Evolutionary conservation across 2,113 vertebrate genomes (phyloP).

Genomic region (Pygoscelis adeliae): DNA sequence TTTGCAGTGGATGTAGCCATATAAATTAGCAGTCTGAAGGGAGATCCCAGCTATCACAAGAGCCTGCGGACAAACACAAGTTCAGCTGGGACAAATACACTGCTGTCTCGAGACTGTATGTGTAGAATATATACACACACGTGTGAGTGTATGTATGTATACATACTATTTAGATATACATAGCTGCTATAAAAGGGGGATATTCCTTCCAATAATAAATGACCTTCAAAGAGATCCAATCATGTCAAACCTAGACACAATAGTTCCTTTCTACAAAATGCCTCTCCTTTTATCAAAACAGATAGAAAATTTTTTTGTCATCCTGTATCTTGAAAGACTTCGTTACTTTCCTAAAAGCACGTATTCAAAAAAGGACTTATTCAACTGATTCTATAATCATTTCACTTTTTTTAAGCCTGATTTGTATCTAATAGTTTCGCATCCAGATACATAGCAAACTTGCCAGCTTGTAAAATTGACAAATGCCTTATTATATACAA

Average conservation of each 20-base stretch:
- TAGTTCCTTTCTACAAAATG: background rate
- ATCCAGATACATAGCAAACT: background rate
- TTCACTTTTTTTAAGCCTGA: background rate
- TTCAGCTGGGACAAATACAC: background rate
- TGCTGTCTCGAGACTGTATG: fast-evolving
- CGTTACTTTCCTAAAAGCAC: background rate
- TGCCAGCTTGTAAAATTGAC: background rate
- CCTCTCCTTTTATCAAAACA: background rate
- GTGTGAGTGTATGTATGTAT: fast-evolving
- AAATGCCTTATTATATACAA: background rate
- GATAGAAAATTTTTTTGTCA: background rate
- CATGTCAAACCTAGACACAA: background rate
- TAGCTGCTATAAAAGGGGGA: background rate
- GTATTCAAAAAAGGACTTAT: background rate
- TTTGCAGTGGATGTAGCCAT: conserved; percentile 87
- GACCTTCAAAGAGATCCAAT: background rate
- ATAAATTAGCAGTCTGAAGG: conserved; percentile 87
- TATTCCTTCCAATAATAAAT: background rate
- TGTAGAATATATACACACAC: fast-evolving
- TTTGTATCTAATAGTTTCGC: background rate
- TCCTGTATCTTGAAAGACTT: background rate
- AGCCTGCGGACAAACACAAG: conserved; percentile 69
- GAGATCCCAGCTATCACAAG: conserved; percentile 84
- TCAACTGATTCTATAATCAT: background rate
- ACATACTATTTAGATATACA: too few species aligned